Percentiles rank a stretch among this genome's conserved stretches.
These are phyloP conservation scores for Yponomeuta evonymella DNA, from an alignment of 2,888 invertebrate species.

Conservation along the genomic window DNA sequence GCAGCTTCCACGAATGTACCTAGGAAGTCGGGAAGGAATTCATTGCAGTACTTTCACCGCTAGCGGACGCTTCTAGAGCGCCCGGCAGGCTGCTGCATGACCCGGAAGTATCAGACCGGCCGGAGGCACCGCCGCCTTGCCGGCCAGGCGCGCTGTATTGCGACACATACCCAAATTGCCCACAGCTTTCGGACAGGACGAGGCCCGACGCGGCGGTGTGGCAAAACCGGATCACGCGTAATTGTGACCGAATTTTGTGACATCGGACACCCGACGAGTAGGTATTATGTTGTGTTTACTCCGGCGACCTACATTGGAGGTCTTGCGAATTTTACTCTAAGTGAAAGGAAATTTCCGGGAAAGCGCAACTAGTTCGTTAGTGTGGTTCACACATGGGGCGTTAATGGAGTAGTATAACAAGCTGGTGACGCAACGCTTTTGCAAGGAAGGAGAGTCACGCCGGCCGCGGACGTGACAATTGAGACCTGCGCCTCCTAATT, in stretches of 20 bases:
- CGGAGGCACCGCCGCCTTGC: neutral
- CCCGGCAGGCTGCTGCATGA: neutral
- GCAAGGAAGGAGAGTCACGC: neutral
- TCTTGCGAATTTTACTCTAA: slow-evolving; percentile 24
- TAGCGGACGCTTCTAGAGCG: neutral
- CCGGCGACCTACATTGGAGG: slow-evolving; percentile 12
- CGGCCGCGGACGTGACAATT: slow-evolving; percentile 2
- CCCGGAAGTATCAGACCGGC: neutral
- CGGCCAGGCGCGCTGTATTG: neutral
- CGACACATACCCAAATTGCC: neutral
- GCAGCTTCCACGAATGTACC: neutral
- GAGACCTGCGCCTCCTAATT: slow-evolving; percentile 2
- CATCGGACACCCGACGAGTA: slow-evolving; percentile 18
- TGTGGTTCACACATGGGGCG: slow-evolving; percentile 50
- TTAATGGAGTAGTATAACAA: slow-evolving; percentile 31
- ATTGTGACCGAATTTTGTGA: neutral
- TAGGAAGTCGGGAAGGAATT: slow-evolving; percentile 19
- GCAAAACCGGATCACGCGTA: slow-evolving; percentile 4
- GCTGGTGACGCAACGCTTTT: slow-evolving; percentile 29
- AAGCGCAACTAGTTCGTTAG: slow-evolving; percentile 54
- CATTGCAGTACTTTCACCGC: slow-evolving; percentile 18
- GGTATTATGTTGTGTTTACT: slow-evolving; percentile 18
- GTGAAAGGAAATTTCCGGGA: slow-evolving; percentile 43
- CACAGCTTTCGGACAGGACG: slow-evolving; percentile 6
- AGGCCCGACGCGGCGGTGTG: neutral